phyloP scores from a whole-genome alignment of 2,888 invertebrate species.

The Chirona hameri region DNA sequence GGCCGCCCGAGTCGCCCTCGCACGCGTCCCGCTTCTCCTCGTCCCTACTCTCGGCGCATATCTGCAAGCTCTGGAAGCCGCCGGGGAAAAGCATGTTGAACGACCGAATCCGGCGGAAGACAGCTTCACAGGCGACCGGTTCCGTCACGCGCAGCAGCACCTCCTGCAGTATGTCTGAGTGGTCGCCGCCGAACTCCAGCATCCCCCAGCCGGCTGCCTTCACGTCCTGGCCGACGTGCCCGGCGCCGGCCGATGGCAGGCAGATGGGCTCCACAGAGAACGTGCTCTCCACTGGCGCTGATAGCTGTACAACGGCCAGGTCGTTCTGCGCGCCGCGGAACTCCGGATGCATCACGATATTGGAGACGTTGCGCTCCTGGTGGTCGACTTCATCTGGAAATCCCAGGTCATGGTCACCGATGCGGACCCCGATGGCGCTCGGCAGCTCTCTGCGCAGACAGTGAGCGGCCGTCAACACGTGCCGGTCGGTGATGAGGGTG shows the following conservation, averaged over 20 bases:
- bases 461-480: too few relatives aligned
- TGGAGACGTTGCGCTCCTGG: not conserved
- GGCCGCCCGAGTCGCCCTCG: slow-evolving; percentile 1
- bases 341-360: not conserved
- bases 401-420: too few relatives aligned
- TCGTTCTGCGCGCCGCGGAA: slow-evolving; percentile 53
- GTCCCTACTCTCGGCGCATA: slow-evolving; percentile 1
- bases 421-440: too few relatives aligned
- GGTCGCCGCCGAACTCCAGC: slow-evolving; percentile 22
- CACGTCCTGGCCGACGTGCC: slow-evolving; percentile 49
- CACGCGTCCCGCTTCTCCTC: not conserved
- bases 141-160: not conserved
- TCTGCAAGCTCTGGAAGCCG: not conserved
- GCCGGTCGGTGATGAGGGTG: too few relatives aligned
- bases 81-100: not conserved
- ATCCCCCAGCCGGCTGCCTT: slow-evolving; percentile 10
- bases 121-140: not conserved
- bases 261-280: slow-evolving; percentile 87
- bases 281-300: slow-evolving; percentile 73
- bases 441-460: too few relatives aligned
- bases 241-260: slow-evolving; percentile 76
- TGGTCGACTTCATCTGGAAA: not conserved
- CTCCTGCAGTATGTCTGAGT: not conserved
- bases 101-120: not conserved
- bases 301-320: slow-evolving; percentile 77